Evolutionary conservation across 2,888 invertebrate species (phyloP), one percentile per base, ranked within the genome.

Genomic region (Willowsia nigromaculata): DNA sequence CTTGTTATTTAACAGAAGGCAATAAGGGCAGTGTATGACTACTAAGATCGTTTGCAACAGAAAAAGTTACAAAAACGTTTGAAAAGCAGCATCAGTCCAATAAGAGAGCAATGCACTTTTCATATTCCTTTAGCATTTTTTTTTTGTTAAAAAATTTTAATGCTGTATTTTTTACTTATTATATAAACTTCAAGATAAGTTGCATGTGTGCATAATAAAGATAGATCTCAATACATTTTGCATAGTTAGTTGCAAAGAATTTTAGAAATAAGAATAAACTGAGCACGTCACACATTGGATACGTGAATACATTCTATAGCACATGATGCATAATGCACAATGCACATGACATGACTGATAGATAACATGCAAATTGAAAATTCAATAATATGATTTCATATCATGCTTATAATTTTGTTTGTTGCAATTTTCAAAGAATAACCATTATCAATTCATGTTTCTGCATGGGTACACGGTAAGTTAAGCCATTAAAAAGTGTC

Each of bases 101-200:
- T 22, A 37, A 1, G 68, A 68, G 86, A 86, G 86, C 86, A 86
- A 80, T 53, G 86, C 18, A 86, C 86, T 50, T 80, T 86, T 80
- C 68, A 37, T n/a, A n/a, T 62, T 40, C 47, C 43, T 47, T 74
- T 74, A 43, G 30, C 25, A 47, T 74, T 71, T 74, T 47, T 25
- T 59, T 82, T 68, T 43, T 33, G 65, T 68, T 56, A 37, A 71
- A 83, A 62, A 30, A 50, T 65, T 82, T 50, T 25, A 33, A 25
- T 71, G 27, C n/a, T 18, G 43, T 1, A 43, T 40, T 74, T 30
- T 7, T 43, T 47, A 15, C 47, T 74, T 30, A 30, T 74, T 74
- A 47, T 22, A 43, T 47, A 30, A 74, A 74, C 11, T 27, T 7
- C 47, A 47, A 27, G n/a, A 47, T 47, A 27, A 43, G 27, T 25